Base-by-base conservation (phyloP, 2,113 vertebrate species). In the Macrotis lagotis region DNA sequence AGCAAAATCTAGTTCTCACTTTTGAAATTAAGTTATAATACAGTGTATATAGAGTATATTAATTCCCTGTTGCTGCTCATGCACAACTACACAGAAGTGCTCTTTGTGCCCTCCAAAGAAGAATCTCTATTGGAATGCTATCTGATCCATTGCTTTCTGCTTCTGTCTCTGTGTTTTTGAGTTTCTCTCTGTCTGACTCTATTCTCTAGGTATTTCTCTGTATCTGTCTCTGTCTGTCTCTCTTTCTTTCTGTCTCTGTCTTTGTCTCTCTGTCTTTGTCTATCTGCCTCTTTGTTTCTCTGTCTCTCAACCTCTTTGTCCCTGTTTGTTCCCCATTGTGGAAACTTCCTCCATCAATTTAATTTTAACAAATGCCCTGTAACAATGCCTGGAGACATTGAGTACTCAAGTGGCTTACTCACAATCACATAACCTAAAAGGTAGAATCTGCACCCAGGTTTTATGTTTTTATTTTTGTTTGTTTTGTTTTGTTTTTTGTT, bases 1-100 rank as follows among this genome's bases (percentile, higher is more conserved):
- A 92, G 95, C 44, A 96, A 92, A 88, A 90, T 83, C 91, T 53
- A 92, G 88, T 92, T 97, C 53, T 96, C 37, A 93, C 28, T 37
- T 97, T 94, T 94, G 90, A 97, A 96, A 97, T 96, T 91, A 96
- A 95, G 48, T 92, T 96, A 51, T 95, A 94, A 89, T 93, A 25
- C n/a, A 95, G 53, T 50, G 26, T 59, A 25, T 83, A 83, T n/a
- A 95, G 50, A n/a, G 83, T 95, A 14, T 53, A 66, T 93, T 93
- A 95, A 91, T 92, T 95, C 88, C 92, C n/a, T 3, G 8, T 49
- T 93, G 52, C 26, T 93, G 95, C 95, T 92, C 96, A 95, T 94
- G 95, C 66, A 96, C 94, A 93, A 37, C 83, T 95, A 14, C 24
- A 50, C 2, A 24, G 50, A 93, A 28, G 12, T 9, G 59, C 90